Percentiles rank a stretch among this genome's conserved stretches.
Conservation (phyloP, 2,797 vertebrate species). For the Manis crassicaudata region DNA sequence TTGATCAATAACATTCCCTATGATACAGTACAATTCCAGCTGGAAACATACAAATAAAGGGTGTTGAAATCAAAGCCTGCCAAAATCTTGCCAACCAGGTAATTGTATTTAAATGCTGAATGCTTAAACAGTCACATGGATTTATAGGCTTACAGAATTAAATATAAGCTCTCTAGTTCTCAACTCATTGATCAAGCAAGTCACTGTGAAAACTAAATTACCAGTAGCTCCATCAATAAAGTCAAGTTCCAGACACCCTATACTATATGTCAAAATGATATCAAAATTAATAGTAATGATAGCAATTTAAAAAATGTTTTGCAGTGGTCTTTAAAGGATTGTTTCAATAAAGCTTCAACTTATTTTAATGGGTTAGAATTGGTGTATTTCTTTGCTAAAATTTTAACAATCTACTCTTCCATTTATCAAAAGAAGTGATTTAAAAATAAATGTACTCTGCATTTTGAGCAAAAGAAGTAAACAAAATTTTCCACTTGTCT, state of each 20-base stretch:
- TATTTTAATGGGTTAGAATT: slow-evolving; percentile 22
- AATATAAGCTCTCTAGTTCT: slow-evolving; percentile 47
- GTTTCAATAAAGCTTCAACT: neutral
- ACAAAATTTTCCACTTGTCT: neutral
- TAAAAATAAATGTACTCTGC: slow-evolving; percentile 47
- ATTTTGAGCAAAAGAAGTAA: neutral
- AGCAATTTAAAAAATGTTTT: slow-evolving; percentile 58
- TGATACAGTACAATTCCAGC: slow-evolving; percentile 17
- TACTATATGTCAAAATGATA: slow-evolving; percentile 44
- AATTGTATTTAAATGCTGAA: slow-evolving; percentile 39
- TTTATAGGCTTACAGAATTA: slow-evolving; percentile 51
- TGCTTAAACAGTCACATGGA: slow-evolving; percentile 32
- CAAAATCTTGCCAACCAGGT: slow-evolving; percentile 46
- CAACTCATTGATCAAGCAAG: slow-evolving; percentile 36
- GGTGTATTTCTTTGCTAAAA: slow-evolving; percentile 50
- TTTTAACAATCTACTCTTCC: slow-evolving; percentile 30
- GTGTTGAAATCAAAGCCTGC: slow-evolving; percentile 36
- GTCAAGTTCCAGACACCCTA: neutral
- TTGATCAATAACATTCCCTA: slow-evolving; percentile 31
- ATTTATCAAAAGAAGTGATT: slow-evolving; percentile 46
- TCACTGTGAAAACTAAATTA: slow-evolving; percentile 35
- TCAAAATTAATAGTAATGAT: slow-evolving; percentile 69
- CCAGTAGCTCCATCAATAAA: slow-evolving; percentile 30
- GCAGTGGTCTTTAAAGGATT: slow-evolving; percentile 7
- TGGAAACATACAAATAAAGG: slow-evolving; percentile 23